Base-by-base conservation (phyloP, 2,113 vertebrate genomes). In the Psilopsiagon aymara region DNA sequence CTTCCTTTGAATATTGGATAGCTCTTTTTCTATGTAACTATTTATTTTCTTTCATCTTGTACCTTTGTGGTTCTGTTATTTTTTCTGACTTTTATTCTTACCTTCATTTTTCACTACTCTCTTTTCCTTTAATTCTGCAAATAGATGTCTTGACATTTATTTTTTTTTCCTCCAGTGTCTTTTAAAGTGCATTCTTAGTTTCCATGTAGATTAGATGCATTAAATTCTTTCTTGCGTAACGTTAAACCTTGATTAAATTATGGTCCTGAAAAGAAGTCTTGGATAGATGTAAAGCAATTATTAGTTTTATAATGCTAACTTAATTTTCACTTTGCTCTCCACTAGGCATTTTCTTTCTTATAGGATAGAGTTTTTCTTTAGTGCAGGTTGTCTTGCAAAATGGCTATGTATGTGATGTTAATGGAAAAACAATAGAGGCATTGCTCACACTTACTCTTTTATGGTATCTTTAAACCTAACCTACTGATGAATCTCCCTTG, bases 201-300 rank as follows among this genome's bases (percentile, higher is more conserved):
- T 97, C 62, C 29, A 92, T 17, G 10, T 92, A 51, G 20, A 67
- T 79, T 66, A 82, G 52, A 59, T 79, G 51, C 6, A 90, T 96
- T 91, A 94, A 94, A 60, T 92, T 93, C 33, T 87, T 97, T 95
- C 49, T 91, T 57, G 90, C n/a, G 74, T 70, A 88, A 2, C 20
- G n/a, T 69, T 93, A 85, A 49, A 21, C 21, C 52, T 84, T 94
- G 86, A 91, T 97, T 93, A 90, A 95, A 93, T 95, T 96, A 37
- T 46, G 90, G 6, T 15, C 35, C 90, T 84, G 89, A 88, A 95
- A 35, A 79, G 39, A 69, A 79, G 59, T 78, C 64, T 84, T 81
- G 33, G 43, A 59, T 78, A 76, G 41, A 74, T 80, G 75, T 82
- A 89, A 93, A 94, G 18, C 35, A 47, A 47, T 24, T 75, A 77